A percentile compares a stretch with the other conserved stretches of the same genome.
phyloP scores from a whole-genome alignment of 2,888 invertebrate species.

The Willowsia nigromaculata region DNA sequence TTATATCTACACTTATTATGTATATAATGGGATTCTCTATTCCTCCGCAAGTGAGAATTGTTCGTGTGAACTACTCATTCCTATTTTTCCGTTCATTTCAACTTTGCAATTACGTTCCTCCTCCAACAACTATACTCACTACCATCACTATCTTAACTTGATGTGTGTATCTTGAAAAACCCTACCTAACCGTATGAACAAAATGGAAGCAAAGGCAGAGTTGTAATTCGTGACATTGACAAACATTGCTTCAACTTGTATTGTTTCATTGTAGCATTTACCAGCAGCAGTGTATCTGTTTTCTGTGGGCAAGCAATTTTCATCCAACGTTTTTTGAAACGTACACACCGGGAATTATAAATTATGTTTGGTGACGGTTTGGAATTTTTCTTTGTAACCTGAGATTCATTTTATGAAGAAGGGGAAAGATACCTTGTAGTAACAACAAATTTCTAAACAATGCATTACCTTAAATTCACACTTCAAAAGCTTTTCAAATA shows the following conservation, averaged over 20 bases:
- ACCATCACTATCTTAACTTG: too few relatives aligned
- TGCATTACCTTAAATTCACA: conserved; percentile 3
- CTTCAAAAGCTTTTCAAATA: not conserved
- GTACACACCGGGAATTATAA: conserved; percentile 63
- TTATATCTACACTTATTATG: not conserved
- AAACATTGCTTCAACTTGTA: conserved; percentile 42
- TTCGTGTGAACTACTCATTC: not conserved
- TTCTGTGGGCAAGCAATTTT: conserved; percentile 48
- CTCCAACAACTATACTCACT: not conserved
- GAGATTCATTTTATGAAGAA: not conserved
- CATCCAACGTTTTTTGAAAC: conserved; percentile 49
- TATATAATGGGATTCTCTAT: not conserved
- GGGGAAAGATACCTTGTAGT: not conserved
- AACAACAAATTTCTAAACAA: not conserved
- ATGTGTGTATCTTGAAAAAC: too few relatives aligned
- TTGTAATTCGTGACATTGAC: conserved; percentile 58
- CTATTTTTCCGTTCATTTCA: not conserved
- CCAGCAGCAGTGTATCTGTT: not conserved
- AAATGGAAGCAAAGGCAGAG: conserved; percentile 24
- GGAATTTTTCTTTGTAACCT: not conserved
- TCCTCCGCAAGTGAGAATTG: conserved; percentile 1
- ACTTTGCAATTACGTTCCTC: conserved; percentile 28
- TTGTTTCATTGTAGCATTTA: conserved; percentile 26
- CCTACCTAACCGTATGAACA: not conserved
- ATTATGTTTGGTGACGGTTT: conserved; percentile 61